Conservation (phyloP, 2,113 vertebrate genomes). For the Columbina picui region DNA sequence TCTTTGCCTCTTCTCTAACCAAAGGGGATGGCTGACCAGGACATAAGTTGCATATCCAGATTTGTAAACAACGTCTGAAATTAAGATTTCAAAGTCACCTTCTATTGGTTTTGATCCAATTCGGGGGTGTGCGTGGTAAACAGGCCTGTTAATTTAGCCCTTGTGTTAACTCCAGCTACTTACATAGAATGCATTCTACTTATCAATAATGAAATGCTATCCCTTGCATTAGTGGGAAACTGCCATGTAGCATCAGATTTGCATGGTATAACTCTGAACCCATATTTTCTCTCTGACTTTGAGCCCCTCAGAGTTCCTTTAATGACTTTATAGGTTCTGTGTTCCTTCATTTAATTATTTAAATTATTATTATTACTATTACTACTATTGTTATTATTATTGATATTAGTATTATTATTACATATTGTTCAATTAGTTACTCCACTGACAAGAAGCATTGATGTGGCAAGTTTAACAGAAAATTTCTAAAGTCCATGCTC, state of each 20-base stretch:
- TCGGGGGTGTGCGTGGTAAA: not conserved
- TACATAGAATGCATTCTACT: not conserved
- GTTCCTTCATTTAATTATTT: not conserved
- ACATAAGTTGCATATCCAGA: not conserved
- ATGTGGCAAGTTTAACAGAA: not conserved
- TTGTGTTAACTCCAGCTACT: not conserved
- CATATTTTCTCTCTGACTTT: not conserved
- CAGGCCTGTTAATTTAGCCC: not conserved
- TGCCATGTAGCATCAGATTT: not conserved
- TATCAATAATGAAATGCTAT: not conserved
- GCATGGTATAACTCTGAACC: not conserved
- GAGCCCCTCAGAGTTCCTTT: not conserved
- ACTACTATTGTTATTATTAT: not conserved
- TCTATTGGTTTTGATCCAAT: not conserved
- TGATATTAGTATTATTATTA: not conserved
- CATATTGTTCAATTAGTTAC: not conserved
- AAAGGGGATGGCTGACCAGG: not conserved
- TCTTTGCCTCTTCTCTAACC: not conserved
- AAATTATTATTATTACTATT: not conserved
- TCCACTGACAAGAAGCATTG: not conserved
- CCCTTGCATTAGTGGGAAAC: not conserved
- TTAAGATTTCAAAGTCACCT: not conserved
- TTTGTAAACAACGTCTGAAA: not conserved
- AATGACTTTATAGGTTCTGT: not conserved
- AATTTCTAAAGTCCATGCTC: not conserved